These are phyloP conservation scores for Syrista parreyssii DNA, from an alignment of 2,888 invertebrate species.

Conservation along the genomic window DNA sequence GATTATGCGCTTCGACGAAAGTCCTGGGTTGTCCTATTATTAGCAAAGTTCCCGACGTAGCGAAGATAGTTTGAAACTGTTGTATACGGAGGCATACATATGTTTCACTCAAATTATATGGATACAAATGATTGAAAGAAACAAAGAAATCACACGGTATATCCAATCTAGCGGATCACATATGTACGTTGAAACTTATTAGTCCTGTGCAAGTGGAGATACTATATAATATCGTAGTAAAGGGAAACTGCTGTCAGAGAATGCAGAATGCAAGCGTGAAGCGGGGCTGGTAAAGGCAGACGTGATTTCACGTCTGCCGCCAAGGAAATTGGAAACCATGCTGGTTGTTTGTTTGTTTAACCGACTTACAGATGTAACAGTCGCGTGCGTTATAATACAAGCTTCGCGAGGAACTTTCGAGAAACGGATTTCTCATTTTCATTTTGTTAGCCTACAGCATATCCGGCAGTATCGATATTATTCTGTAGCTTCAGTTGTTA, in stretches of 20 bases:
- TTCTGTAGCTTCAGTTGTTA: background rate
- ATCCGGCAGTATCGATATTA: background rate
- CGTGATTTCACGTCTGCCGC: slow-evolving; percentile 51
- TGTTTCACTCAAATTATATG: background rate
- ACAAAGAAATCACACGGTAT: background rate
- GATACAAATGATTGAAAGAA: background rate
- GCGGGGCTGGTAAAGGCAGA: slow-evolving; percentile 18
- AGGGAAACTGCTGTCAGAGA: slow-evolving; percentile 3
- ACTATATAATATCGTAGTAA: slow-evolving; percentile 18
- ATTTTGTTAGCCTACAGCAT: background rate
- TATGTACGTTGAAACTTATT: background rate
- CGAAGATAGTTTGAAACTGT: slow-evolving; percentile 2
- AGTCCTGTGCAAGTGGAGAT: background rate
- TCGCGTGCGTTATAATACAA: background rate
- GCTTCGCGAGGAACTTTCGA: background rate
- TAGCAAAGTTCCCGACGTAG: slow-evolving; percentile 29
- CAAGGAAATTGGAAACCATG: slow-evolving; percentile 44
- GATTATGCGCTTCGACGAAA: slow-evolving; percentile 25
- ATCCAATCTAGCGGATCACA: background rate
- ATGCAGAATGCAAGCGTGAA: slow-evolving; percentile 15
- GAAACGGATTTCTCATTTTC: background rate
- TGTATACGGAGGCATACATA: background rate
- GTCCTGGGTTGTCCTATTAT: slow-evolving; percentile 37
- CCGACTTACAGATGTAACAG: slow-evolving; percentile 9
- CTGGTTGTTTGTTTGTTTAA: slow-evolving; percentile 12